Evolutionary conservation across 2,113 vertebrate species (phyloP).

Genomic region (Peromyscus maniculatus): DNA sequence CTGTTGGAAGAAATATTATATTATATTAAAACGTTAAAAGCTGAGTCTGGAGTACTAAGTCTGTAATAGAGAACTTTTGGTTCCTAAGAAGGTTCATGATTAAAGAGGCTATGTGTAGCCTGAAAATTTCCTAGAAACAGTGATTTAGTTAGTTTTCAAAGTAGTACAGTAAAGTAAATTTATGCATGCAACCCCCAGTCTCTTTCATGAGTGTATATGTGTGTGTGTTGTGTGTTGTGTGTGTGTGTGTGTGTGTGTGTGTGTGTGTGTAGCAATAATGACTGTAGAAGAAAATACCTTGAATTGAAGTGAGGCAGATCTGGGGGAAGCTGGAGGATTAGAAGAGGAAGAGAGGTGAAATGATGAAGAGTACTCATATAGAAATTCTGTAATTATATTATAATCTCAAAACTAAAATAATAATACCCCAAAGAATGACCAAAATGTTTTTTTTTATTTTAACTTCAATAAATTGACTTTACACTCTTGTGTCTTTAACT

Average conservation of each 20-base stretch:
- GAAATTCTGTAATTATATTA: neutral
- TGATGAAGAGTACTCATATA: neutral
- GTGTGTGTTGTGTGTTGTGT: neutral
- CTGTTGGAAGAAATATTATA: neutral
- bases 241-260: neutral
- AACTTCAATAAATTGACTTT: neutral
- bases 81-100: neutral
- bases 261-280: neutral
- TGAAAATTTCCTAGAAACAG: neutral
- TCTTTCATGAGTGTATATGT: neutral
- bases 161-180: neutral
- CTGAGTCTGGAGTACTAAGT: neutral
- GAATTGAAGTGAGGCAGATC: neutral
- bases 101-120: neutral
- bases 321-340: neutral
- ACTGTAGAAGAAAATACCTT: neutral
- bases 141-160: neutral
- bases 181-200: neutral
- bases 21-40: neutral
- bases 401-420: neutral
- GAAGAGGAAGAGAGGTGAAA: neutral
- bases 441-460: neutral
- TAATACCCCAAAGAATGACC: neutral
- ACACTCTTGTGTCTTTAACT: neutral
- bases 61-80: neutral